Evolutionary conservation across 2,113 vertebrate genomes (phyloP).

Genomic region (Cathartes aura): DNA sequence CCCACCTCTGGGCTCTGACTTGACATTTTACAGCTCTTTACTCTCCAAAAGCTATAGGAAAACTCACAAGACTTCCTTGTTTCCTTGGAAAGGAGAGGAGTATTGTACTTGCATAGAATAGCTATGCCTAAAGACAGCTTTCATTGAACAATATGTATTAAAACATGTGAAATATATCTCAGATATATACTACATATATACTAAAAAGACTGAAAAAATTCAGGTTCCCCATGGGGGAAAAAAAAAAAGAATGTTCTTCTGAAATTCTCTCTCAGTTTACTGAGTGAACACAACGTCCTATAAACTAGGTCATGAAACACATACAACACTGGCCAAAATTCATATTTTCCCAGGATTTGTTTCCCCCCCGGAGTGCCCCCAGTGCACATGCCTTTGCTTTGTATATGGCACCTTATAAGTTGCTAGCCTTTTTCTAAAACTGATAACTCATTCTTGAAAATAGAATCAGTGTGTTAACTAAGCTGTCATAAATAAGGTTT

Average conservation of each 20-base stretch:
- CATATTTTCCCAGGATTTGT: neutral
- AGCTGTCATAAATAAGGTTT: neutral
- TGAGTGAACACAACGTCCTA: neutral
- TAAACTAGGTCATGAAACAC: neutral
- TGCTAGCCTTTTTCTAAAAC: neutral
- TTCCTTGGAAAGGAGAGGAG: neutral
- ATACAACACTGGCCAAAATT: neutral
- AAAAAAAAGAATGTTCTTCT: neutral
- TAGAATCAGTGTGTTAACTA: neutral
- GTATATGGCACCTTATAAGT: neutral
- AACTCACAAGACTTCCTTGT: neutral
- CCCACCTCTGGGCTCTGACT: neutral
- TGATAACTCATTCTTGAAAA: neutral
- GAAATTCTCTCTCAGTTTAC: neutral
- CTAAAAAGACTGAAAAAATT: neutral
- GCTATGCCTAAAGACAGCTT: neutral
- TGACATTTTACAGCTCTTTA: neutral
- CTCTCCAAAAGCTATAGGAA: neutral
- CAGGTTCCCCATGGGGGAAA: rapidly evolving
- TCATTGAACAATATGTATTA: neutral
- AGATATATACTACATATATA: neutral
- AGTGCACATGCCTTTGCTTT: neutral
- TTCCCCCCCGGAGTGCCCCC: rapidly evolving
- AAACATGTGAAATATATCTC: neutral
- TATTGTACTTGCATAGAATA: neutral